Evolutionary conservation across 2,888 invertebrate species (phyloP).

Genomic region (Zele albiditarsus): DNA sequence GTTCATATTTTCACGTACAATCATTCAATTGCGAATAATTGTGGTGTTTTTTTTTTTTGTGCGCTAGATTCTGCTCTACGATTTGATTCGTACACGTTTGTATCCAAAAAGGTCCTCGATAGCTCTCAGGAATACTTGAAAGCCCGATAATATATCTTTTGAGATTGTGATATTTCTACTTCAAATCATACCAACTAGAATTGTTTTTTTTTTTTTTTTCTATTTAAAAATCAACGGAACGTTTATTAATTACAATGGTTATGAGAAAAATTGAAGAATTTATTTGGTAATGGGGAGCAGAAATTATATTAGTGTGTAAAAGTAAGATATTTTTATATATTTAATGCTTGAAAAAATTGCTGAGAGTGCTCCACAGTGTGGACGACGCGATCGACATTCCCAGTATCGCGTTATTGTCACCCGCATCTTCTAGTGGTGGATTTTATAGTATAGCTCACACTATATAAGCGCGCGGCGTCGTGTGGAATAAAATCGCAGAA

Average conservation of each 20-base stretch:
- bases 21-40: neutral
- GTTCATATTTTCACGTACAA: no score
- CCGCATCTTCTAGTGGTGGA: neutral
- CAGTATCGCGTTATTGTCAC: slow-evolving; percentile 5
- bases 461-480: slow-evolving; percentile 41
- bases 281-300: slow-evolving; percentile 38
- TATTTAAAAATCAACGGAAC: no score
- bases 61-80: neutral
- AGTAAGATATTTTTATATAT: slow-evolving; percentile 63
- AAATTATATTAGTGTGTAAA: slow-evolving; percentile 62
- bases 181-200: no score
- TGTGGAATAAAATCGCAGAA: slow-evolving; percentile 61
- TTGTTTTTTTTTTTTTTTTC: no score
- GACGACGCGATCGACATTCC: slow-evolving; percentile 50
- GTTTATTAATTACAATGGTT: no score
- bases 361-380: slow-evolving; percentile 44
- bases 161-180: no score
- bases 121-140: neutral
- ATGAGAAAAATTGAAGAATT: no score
- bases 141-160: no score
- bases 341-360: slow-evolving; percentile 47
- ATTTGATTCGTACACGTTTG: neutral
- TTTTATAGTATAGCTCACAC: neutral
- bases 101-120: neutral
- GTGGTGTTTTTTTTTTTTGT: neutral